Evolutionary conservation across 2,888 invertebrate genomes (phyloP), one percentile per base, ranked within the genome.

Genomic region (Anthophora plumipes): DNA sequence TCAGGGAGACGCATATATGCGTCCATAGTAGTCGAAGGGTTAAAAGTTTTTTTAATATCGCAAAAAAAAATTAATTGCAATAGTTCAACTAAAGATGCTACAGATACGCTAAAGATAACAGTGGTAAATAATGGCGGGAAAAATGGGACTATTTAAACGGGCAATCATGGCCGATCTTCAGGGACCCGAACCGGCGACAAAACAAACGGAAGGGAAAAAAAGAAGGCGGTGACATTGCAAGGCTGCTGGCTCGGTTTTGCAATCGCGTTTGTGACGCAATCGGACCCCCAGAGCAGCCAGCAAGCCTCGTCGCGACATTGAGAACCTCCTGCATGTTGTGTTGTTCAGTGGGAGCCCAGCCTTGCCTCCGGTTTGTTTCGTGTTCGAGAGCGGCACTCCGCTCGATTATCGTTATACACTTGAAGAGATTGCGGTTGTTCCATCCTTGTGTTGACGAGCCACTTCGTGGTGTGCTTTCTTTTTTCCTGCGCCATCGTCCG

Each of bases 211-310:
- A 66, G 55, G 59, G 52, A 59, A 71, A 61, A 80, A 41, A 77
- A 77, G 64, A 67, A 67, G 78, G 37, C 77, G 77, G 59, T 74
- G 86, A 77, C 87, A 87, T 87, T 87, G 85, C 86, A 87, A 87
- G 86, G 86, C 77, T 85, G 81, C 73, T 67, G 74, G 76, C 57
- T 68, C 68, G 64, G 70, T 86, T 84, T 80, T 77, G 86, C 84
- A 86, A 86, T 87, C 57, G 52, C 41, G 48, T 68, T 31, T 52
- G 63, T 87, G 87, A 87, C 68, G 87, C 85, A 87, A 87, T 77
- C 69, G 59, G 54, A 31, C 39, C 39, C 20, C n/a, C 31, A 31
- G 31, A 31, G n/a, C 63, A 63, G 57, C n/a, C n/a, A n/a, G n/a
- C n/a, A n/a, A n/a, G n/a, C 61, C 74, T 60, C 57, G 57, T 74